These are phyloP conservation scores for Lobophora halterata DNA, from an alignment of 2,888 invertebrate species.

Conservation along the genomic window DNA sequence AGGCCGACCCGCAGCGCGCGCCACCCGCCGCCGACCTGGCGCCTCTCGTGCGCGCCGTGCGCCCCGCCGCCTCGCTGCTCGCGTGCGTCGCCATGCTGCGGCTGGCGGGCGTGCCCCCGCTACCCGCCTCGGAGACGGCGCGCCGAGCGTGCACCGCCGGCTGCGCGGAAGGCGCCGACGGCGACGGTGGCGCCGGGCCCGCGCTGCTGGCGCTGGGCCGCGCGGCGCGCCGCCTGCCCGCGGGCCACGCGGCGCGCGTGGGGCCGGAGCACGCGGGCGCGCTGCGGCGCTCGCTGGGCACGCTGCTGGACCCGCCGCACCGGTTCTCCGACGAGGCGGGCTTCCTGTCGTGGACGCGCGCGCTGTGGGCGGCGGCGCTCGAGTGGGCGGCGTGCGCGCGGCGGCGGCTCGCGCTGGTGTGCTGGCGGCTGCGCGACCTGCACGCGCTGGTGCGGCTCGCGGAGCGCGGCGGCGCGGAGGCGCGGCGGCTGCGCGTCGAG, in stretches of 20 bases:
- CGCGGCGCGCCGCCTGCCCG: slow-evolving; percentile 41
- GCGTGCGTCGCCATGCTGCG: slow-evolving; percentile 81
- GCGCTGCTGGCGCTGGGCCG: slow-evolving; percentile 35
- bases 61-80: slow-evolving; percentile 79
- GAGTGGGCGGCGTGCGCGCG: no score
- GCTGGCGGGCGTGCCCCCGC: slow-evolving; percentile 50
- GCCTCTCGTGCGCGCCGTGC: slow-evolving; percentile 80
- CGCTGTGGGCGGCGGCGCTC: slow-evolving; percentile 55
- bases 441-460: slow-evolving; percentile 45
- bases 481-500: slow-evolving; percentile 33
- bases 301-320: slow-evolving; percentile 58
- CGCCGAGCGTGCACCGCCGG: slow-evolving; percentile 32
- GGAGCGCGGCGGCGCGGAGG: slow-evolving; percentile 32
- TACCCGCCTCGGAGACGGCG: slow-evolving; percentile 19
- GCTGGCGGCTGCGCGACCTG: slow-evolving; percentile 66
- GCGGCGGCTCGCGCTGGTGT: slow-evolving; percentile 48
- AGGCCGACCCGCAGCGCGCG: slow-evolving; percentile 84
- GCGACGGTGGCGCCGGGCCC: slow-evolving; percentile 33
- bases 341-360: slow-evolving; percentile 43
- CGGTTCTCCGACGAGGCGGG: slow-evolving; percentile 51
- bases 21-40: slow-evolving; percentile 84
- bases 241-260: slow-evolving; percentile 25
- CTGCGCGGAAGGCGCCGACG: slow-evolving; percentile 23
- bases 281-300: slow-evolving; percentile 33
- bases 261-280: slow-evolving; percentile 20